These are phyloP conservation scores for Zaprionus tsacasi DNA, from an alignment of 1,140 invertebrate species.

Conservation along the genomic window DNA sequence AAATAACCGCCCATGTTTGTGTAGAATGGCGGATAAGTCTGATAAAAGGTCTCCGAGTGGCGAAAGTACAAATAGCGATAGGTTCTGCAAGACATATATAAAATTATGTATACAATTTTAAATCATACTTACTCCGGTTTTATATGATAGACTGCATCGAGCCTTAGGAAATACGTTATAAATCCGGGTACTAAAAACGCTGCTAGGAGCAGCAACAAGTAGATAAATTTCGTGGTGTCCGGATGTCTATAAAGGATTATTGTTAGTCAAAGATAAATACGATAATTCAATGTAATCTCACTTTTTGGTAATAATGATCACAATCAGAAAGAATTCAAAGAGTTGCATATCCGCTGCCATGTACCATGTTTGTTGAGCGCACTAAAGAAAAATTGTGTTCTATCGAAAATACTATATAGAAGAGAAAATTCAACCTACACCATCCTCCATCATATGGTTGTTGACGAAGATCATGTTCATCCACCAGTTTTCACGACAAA, in stretches of 20 bases:
- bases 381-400: conserved; percentile 82
- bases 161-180: conserved; percentile 83
- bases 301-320: conserved; percentile 83
- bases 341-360: conserved; percentile 90
- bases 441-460: conserved; percentile 85
- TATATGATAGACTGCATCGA: conserved; percentile 85
- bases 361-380: conserved; percentile 90
- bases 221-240: conserved; percentile 60
- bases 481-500: conserved; percentile 88
- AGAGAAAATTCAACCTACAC: conserved; percentile 44
- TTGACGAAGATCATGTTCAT: conserved; percentile 88
- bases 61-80: conserved; percentile 74
- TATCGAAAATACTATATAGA: neutral
- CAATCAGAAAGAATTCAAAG: conserved; percentile 86
- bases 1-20: conserved; percentile 78
- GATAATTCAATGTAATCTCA: neutral
- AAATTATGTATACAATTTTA: neutral
- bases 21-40: conserved; percentile 65
- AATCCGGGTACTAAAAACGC: conserved; percentile 84
- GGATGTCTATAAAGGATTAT: conserved; percentile 66
- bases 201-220: conserved; percentile 55
- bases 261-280: neutral
- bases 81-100: conserved; percentile 44
- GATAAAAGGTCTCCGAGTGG: conserved; percentile 65
- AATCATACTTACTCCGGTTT: conserved; percentile 84